phyloP scores from a whole-genome alignment of 2,797 vertebrate genomes.

The Gadopsis marmoratus region DNA sequence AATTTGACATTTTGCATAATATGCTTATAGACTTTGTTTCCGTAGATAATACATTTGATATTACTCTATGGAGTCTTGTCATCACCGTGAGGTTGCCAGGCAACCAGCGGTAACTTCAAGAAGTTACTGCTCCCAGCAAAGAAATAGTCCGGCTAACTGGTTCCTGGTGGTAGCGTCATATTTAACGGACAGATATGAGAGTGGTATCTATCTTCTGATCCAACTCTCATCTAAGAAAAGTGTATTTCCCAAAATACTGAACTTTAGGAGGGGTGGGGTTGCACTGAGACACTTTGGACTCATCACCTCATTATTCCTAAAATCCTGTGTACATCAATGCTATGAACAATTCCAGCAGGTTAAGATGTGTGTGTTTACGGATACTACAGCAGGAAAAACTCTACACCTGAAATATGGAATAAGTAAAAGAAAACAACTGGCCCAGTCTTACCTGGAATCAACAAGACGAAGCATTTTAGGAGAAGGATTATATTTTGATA shows the following conservation, averaged over 20 bases:
- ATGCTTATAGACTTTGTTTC: not conserved
- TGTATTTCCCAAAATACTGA: not conserved
- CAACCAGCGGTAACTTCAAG: too few species aligned
- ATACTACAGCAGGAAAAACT: conserved; percentile 1
- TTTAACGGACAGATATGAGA: not conserved
- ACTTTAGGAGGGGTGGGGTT: not conserved
- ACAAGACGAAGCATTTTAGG: conserved; percentile 23
- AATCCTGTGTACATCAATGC: not conserved
- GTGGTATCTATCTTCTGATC: not conserved
- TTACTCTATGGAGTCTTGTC: not conserved
- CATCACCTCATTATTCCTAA: conserved; percentile 2
- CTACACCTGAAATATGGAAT: conserved; percentile 45
- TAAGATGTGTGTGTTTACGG: conserved; percentile 18
- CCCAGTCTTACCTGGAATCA: conserved; percentile 27
- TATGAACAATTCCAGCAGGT: conserved; percentile 17
- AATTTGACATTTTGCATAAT: not conserved
- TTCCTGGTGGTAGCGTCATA: not conserved
- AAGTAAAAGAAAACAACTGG: conserved; percentile 50
- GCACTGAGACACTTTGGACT: not conserved
- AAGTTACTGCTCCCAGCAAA: too few species aligned
- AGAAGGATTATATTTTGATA: conserved; percentile 39
- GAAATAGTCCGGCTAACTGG: not conserved
- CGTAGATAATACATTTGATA: not conserved
- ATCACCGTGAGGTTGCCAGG: not conserved
- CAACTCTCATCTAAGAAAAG: not conserved